Percentiles rank a stretch among this genome's conserved stretches.
These are phyloP conservation scores for Alethe diademata DNA, from an alignment of 2,113 vertebrate species.

Conservation along the genomic window DNA sequence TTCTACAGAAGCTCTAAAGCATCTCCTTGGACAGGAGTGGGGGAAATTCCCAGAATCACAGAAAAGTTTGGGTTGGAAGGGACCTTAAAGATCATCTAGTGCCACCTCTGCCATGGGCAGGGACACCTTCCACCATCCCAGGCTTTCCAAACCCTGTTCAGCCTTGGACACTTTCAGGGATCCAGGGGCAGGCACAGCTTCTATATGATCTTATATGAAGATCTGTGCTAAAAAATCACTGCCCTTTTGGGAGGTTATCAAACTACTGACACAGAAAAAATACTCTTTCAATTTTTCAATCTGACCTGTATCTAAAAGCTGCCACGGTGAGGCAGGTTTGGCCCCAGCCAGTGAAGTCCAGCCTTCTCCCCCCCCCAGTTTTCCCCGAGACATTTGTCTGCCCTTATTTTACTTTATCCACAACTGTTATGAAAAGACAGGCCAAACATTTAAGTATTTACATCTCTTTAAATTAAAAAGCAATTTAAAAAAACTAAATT, in stretches of 20 bases:
- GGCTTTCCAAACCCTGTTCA: not conserved
- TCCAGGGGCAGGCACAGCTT: not conserved
- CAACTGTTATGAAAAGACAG: not conserved
- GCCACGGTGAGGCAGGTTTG: not conserved
- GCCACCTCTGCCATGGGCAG: not conserved
- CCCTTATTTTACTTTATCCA: not conserved
- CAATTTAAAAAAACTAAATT: not conserved
- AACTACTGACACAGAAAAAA: not conserved
- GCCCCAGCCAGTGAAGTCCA: not conserved
- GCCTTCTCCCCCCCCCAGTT: accelerated
- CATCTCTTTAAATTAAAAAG: not conserved
- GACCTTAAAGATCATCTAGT: not conserved
- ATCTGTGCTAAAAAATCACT: not conserved
- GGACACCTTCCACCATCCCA: not conserved
- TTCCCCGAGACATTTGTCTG: not conserved
- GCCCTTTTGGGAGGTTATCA: not conserved
- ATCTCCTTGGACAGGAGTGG: not conserved
- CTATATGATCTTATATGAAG: not conserved
- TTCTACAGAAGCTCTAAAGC: not conserved
- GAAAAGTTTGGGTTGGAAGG: not conserved
- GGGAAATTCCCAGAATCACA: not conserved
- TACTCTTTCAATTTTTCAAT: not conserved
- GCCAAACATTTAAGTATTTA: not conserved
- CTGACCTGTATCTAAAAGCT: not conserved
- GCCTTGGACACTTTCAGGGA: not conserved